A percentile compares a stretch with the other conserved stretches of the same genome.
These are phyloP conservation scores for Hypotaenidia philippensis DNA, from an alignment of 2,797 vertebrate species.

Conservation along the genomic window DNA sequence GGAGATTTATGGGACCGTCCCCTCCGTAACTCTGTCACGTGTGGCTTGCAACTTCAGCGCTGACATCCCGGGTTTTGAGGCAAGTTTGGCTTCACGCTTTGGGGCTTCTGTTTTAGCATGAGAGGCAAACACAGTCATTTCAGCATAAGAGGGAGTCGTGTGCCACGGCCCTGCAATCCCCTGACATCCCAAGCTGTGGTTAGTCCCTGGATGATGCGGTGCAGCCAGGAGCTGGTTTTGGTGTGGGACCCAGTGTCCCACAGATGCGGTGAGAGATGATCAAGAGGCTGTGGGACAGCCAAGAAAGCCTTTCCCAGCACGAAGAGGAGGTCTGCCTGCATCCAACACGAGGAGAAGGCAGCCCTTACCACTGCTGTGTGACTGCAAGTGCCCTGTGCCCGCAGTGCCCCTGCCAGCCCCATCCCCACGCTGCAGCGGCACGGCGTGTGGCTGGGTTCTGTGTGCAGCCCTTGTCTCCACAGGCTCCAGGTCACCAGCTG, in stretches of 20 bases:
- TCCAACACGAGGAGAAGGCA: fast-evolving
- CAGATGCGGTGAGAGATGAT: neutral
- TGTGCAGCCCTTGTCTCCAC: neutral
- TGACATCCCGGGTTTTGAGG: neutral
- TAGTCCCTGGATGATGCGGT: fast-evolving
- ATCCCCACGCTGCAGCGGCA: fast-evolving
- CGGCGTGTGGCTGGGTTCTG: neutral
- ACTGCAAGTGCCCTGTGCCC: fast-evolving
- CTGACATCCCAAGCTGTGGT: neutral
- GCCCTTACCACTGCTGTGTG: neutral
- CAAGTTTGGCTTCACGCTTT: neutral
- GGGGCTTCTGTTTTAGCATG: neutral
- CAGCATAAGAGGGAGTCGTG: fast-evolving
- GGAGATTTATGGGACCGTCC: slow-evolving; percentile 41
- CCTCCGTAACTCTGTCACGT: fast-evolving
- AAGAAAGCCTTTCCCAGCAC: neutral
- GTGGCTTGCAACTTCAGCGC: neutral
- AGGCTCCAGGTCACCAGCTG: neutral
- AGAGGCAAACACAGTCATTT: neutral
- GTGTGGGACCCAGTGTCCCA: fast-evolving
- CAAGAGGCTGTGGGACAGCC: no score
- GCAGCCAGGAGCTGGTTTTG: fast-evolving
- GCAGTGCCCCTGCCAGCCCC: neutral
- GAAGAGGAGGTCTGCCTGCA: fast-evolving
- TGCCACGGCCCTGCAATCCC: fast-evolving